phyloP scores from a whole-genome alignment of 2,113 vertebrate genomes.

The Taxidea taxus region DNA sequence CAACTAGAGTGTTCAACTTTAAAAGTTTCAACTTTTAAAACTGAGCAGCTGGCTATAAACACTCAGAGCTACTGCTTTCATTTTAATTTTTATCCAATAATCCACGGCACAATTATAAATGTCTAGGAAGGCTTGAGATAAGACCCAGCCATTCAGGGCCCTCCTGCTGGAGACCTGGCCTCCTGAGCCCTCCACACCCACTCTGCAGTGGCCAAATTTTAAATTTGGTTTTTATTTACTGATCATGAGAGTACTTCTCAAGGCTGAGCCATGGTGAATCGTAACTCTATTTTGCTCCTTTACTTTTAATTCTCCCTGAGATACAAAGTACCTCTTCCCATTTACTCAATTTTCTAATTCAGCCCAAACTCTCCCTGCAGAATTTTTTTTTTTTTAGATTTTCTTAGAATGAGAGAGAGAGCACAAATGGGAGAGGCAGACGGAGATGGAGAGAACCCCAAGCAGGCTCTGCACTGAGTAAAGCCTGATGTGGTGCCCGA shows the following conservation, averaged over 20 bases:
- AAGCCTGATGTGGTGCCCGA: neutral
- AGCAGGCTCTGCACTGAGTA: neutral
- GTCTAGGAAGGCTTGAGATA: no score
- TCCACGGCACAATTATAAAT: rapidly evolving
- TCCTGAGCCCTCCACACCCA: neutral
- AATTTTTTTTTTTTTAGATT: neutral
- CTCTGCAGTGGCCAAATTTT: neutral
- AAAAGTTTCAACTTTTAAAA: neutral
- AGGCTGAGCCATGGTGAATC: neutral
- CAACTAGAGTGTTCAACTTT: neutral
- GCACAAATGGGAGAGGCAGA: neutral
- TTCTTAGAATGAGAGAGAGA: neutral
- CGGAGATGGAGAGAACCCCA: neutral
- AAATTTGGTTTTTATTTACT: neutral
- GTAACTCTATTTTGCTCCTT: neutral
- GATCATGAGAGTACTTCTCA: neutral
- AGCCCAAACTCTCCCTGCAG: neutral
- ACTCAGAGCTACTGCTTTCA: neutral
- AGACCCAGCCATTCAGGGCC: neutral
- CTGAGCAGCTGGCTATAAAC: neutral
- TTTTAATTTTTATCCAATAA: neutral
- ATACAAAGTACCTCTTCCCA: neutral
- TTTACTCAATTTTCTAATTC: neutral
- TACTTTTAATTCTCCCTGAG: neutral
- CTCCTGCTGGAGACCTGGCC: neutral